These are phyloP conservation scores for Odontocerum albicorne DNA, from an alignment of 2,888 invertebrate genomes.

Conservation along the genomic window DNA sequence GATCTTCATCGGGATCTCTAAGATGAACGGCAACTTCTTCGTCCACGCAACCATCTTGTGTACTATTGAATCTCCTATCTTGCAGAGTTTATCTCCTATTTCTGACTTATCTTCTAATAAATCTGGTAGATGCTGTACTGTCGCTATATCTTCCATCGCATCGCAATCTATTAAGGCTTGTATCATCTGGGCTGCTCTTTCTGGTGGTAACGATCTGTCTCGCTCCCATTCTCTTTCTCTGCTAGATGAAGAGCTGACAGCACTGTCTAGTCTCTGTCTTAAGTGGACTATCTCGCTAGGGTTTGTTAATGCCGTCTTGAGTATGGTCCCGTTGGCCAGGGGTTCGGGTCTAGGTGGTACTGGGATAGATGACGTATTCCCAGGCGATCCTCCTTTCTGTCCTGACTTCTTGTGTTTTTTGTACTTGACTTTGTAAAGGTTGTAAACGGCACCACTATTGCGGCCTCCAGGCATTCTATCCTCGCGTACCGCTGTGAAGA, in stretches of 20 bases:
- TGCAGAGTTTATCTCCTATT: conserved; percentile 89
- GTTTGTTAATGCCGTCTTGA: conserved; percentile 92
- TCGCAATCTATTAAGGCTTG: conserved; percentile 94
- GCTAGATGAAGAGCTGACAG: conserved; percentile 68
- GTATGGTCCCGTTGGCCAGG: conserved; percentile 88
- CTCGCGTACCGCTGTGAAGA: conserved; percentile 86
- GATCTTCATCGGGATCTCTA: conserved; percentile 93
- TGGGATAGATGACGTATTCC: conserved; percentile 54
- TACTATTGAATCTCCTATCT: conserved; percentile 97
- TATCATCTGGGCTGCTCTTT: conserved; percentile 86
- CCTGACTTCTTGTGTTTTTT: conserved; percentile 92
- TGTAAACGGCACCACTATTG: conserved; percentile 98
- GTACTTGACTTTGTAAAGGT: conserved; percentile 98
- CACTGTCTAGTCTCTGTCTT: conserved; percentile 83
- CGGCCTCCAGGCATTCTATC: conserved; percentile 99
- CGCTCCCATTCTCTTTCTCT: conserved; percentile 42
- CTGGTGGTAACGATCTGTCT: conserved; percentile 80
- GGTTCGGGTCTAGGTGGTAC: conserved; percentile 67
- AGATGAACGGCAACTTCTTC: conserved; percentile 95
- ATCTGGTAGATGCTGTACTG: conserved; percentile 87
- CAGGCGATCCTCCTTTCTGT: conserved; percentile 57
- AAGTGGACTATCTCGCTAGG: conserved; percentile 91
- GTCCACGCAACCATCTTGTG: conserved; percentile 99
- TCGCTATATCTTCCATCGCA: conserved; percentile 95
- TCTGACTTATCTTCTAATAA: conserved; percentile 89